Percentiles rank a stretch among this genome's conserved stretches.
Evolutionary conservation across 2,888 invertebrate species (phyloP).

Genomic region (Norana najaformis): DNA sequence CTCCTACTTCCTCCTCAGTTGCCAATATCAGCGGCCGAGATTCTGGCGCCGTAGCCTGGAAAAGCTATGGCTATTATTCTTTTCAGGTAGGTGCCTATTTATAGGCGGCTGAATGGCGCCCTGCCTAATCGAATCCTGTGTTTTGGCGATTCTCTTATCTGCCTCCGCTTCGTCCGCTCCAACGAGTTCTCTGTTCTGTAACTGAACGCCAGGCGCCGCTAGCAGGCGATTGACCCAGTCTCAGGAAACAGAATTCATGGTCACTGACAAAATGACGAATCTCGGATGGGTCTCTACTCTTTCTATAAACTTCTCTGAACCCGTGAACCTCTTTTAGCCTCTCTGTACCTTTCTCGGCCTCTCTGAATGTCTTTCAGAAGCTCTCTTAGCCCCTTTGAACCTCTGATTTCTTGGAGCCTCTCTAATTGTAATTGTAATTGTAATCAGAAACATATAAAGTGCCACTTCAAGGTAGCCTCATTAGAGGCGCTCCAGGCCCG

Average conservation of each 20-base stretch:
- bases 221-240: no score
- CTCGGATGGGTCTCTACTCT: neutral
- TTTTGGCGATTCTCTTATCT: neutral
- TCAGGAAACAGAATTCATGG: neutral
- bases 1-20: neutral
- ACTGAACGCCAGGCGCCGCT: neutral
- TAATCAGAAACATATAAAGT: no score
- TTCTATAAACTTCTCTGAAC: no score
- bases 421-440: no score
- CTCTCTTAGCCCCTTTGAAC: no score
- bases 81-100: neutral
- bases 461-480: no score
- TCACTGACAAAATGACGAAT: neutral
- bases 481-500: no score
- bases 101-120: neutral
- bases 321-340: no score
- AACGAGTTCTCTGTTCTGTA: neutral
- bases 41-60: neutral
- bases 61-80: neutral
- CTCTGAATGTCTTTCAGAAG: no score
- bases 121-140: neutral
- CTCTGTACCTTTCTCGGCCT: no score
- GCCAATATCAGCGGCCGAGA: neutral
- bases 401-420: no score
- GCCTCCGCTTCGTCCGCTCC: neutral